Percentiles rank a stretch among this genome's conserved stretches.
Evolutionary conservation across 2,797 vertebrate species (phyloP).

Genomic region (Clarias laeviceps): DNA sequence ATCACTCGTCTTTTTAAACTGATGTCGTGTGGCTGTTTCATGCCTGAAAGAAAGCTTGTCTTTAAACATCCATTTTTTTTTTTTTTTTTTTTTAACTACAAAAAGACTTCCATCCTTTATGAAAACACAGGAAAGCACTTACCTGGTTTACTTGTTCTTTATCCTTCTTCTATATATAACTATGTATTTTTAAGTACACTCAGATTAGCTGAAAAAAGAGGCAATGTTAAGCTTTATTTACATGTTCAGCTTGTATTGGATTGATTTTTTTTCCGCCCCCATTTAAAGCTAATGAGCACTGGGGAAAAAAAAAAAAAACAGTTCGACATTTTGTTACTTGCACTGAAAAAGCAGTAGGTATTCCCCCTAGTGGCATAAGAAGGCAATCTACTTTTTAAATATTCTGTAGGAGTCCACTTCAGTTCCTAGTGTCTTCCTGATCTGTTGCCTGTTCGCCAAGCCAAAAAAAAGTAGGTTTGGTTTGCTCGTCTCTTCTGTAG

Average conservation of each 20-base stretch:
- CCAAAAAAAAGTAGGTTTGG: slow-evolving; percentile 52
- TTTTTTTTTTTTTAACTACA: neutral
- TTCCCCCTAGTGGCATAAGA: slow-evolving; percentile 61
- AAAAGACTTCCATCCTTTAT: neutral
- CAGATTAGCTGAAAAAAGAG: neutral
- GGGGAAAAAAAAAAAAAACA: neutral
- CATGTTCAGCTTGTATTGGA: neutral
- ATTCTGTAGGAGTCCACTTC: slow-evolving; percentile 50
- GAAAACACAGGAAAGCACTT: neutral
- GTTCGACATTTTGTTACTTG: slow-evolving; percentile 43
- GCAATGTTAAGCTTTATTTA: slow-evolving; percentile 36
- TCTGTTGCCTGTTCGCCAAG: slow-evolving; percentile 64
- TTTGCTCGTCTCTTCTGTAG: slow-evolving; percentile 67
- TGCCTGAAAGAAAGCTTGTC: no score
- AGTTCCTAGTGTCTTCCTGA: slow-evolving; percentile 51
- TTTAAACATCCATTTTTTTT: neutral
- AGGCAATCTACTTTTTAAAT: neutral
- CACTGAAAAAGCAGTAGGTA: slow-evolving; percentile 24
- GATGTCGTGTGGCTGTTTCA: slow-evolving; percentile 32
- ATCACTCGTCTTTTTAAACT: slow-evolving; percentile 83
- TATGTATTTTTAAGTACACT: neutral
- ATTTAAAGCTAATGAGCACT: neutral
- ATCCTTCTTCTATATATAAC: neutral
- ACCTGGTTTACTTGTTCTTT: neutral
- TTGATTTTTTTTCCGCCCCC: neutral